phyloP scores from a whole-genome alignment of 2,797 vertebrate genomes.

The Epinephelus malabaricus region DNA sequence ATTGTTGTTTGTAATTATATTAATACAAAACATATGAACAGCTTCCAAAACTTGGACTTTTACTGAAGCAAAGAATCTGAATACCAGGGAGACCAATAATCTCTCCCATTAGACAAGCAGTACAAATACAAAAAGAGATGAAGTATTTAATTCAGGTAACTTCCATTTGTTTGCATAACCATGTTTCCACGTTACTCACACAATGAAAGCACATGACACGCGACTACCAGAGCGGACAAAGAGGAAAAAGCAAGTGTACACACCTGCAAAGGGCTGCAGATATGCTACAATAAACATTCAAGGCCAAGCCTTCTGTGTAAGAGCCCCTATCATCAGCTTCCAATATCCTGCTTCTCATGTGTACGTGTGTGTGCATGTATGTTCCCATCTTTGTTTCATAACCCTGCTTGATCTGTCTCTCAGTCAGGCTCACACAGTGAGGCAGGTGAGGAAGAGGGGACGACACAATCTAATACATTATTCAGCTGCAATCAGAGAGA shows the following conservation, averaged over 20 bases:
- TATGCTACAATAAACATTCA: constrained; percentile 62
- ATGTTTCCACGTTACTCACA: not conserved
- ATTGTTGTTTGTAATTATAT: not conserved
- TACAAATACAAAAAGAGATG: not conserved
- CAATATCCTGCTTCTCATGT: constrained; percentile 68
- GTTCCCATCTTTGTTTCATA: constrained; percentile 42
- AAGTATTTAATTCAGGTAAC: not conserved
- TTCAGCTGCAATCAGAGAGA: constrained; percentile 55
- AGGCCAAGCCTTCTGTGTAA: constrained; percentile 32
- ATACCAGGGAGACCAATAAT: not conserved
- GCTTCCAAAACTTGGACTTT: not conserved
- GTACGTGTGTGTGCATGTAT: constrained; percentile 17
- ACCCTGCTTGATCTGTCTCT: constrained; percentile 45
- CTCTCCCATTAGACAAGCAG: not conserved
- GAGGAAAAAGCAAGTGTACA: constrained; percentile 46
- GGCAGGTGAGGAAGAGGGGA: constrained; percentile 54
- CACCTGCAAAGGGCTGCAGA: constrained; percentile 61
- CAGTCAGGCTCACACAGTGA: constrained; percentile 50
- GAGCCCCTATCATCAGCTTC: constrained; percentile 69
- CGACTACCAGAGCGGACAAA: not conserved
- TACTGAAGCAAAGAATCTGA: not conserved
- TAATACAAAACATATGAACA: not conserved
- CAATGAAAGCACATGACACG: not conserved
- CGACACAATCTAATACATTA: constrained; percentile 61
- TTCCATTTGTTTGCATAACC: constrained; percentile 9